These are phyloP conservation scores for Pelusios castaneus DNA, from an alignment of 2,113 vertebrate genomes.

Conservation along the genomic window DNA sequence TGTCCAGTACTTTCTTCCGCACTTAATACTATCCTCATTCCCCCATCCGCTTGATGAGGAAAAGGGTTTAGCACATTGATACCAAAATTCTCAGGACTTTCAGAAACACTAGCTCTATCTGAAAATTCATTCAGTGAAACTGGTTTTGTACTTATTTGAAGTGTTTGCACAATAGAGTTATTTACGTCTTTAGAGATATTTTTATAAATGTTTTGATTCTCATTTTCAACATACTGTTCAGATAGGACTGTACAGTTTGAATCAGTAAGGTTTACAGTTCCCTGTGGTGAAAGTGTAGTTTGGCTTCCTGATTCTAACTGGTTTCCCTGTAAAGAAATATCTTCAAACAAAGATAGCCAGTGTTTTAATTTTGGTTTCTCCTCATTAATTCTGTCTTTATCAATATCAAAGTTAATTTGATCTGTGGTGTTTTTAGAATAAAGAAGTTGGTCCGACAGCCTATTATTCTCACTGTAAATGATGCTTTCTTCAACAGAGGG, in stretches of 20 bases:
- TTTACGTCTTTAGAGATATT: constrained; percentile 22
- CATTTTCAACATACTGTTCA: constrained; percentile 23
- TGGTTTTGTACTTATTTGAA: constrained; percentile 9
- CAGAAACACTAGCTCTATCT: neutral
- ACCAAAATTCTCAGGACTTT: constrained; percentile 1
- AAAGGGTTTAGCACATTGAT: neutral
- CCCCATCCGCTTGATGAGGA: neutral
- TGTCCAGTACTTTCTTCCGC: neutral
- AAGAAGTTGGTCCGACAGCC: neutral
- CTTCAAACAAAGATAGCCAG: constrained; percentile 30
- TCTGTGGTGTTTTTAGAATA: constrained; percentile 32
- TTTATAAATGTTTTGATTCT: neutral
- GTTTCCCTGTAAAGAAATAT: constrained; percentile 34
- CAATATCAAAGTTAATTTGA: neutral
- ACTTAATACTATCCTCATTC: neutral
- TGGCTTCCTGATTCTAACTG: neutral
- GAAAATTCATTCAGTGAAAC: constrained; percentile 10
- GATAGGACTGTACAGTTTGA: neutral
- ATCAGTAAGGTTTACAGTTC: constrained; percentile 7
- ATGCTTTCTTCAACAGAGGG: neutral
- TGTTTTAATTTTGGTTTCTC: constrained; percentile 25
- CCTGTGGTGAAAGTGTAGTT: constrained; percentile 15
- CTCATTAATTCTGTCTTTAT: neutral
- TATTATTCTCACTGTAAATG: neutral
- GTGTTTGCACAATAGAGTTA: constrained; percentile 5